Evolutionary conservation across 2,113 vertebrate species (phyloP), one percentile per base, ranked within the genome.

Genomic region (Oncorhynchus masou): DNA sequence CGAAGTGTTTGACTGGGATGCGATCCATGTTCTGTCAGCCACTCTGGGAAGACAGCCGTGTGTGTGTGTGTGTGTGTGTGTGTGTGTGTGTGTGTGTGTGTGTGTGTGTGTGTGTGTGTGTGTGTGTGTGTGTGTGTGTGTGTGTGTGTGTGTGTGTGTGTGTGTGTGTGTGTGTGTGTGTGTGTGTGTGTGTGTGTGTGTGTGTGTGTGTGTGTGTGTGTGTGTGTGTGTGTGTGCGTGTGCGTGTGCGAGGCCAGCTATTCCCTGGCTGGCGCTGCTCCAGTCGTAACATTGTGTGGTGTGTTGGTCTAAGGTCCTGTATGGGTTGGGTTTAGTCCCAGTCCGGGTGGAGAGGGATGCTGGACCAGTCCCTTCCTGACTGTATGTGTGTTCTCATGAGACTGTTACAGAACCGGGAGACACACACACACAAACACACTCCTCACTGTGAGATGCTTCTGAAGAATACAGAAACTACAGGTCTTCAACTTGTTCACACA

Each of bases 251-350:
- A 34, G 31, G 34, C 1, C 34, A 34, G 34, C 34, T 34, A 34
- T 34, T 34, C 34, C 34, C 34, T 34, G 34, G 34, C 34, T 34
- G 7, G 34, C 34, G 6, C 34, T 73, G 62, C 81, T 54, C 57
- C 78, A 80, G 80, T 81, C 74, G 74, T 79, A 20, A 49, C 76
- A 79, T 76, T 16, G 57, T 20, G 82, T 84, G 76, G 82, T 60
- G 66, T 76, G 45, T 24, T 80, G 71, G 80, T 68, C 78, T 19
- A 59, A 65, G 49, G 51, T 39, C 16, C 51, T 54, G 16, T 19
- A 77, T 70, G 73, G 73, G 80, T 71, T 79, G 76, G 60, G 71
- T 31, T 45, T 24, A 15, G 59, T 34, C 12, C 54, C 27, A 16
- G 54, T 77, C 78, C 71, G 75, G 76, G 81, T 54, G 48, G 70